Evolutionary conservation across 1,140 invertebrate genomes (phyloP), one percentile per base, ranked within the genome.

Genomic region (Scaptomyza montana): DNA sequence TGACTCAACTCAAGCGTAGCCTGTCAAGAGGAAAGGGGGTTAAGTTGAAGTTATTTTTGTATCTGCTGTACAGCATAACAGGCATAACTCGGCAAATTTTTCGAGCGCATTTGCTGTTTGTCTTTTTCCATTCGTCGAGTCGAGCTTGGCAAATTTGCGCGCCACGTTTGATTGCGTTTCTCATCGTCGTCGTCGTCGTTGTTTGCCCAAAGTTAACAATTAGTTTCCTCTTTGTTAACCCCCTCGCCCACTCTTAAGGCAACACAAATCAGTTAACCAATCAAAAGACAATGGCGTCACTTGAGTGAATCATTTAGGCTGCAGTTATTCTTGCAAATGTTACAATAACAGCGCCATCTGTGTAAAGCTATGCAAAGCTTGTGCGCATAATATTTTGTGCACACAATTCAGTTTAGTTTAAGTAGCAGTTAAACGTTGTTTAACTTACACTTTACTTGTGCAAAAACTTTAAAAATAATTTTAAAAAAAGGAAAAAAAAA

Each of bases 171-270:
- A 87, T 89, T 87, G 84, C 82, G 72, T 87, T 89, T 87, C 39
- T 41, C 9, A 3, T 30, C 28, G 28, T 30, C 30, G 39, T 41
- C 30, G 33, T 43, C 39, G 39, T 43, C 43, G 67, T 80, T 89
- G 84, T 89, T 89, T 89, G 79, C 85, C 72, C 76, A 84, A 84
- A 89, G 84, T 89, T 89, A 89, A 89, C 85, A 89, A 89, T 89
- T 89, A 89, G 87, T 89, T 89, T 77, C n/a, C 12, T 10, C 10
- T 19, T n/a, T 12, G n/a, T 9, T 36, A 9, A 25, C 21, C 2
- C 5, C 25, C 13, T 1, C 21, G 16, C 16, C 55, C n/a, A 13
- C 16, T 25, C 43, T 43, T 47, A 51, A 2, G 16, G 50, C 43
- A 73, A 73, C 59, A 68, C 39, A 86, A 85, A 86, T 85, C 80